phyloP scores from a whole-genome alignment of 2,113 vertebrate species.

The Paradisaea rubra region DNA sequence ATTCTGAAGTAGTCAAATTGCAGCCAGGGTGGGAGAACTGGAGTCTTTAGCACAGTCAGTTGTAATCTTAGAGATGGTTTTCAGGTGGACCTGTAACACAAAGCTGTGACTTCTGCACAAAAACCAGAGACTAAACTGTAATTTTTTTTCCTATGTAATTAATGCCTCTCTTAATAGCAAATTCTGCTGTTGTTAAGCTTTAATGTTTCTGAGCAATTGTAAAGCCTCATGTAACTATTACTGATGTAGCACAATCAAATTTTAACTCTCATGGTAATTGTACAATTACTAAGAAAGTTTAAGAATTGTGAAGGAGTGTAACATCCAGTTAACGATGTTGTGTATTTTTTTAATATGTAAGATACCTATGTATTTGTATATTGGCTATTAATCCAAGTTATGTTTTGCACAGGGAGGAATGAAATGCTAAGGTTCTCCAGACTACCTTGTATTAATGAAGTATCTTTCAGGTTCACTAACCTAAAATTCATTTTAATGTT shows the following conservation, averaged over 20 bases:
- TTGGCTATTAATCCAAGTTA: background rate
- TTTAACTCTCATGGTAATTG: background rate
- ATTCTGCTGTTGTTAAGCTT: background rate
- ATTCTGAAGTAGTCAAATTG: background rate
- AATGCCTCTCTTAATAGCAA: background rate
- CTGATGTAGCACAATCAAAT: background rate
- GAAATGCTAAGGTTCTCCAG: background rate
- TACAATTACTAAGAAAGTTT: background rate
- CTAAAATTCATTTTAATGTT: background rate
- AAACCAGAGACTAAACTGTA: background rate
- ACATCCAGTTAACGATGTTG: background rate
- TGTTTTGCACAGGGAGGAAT: slow-evolving; percentile 1
- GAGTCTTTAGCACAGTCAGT: background rate
- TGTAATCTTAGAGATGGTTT: background rate
- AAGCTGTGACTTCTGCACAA: background rate
- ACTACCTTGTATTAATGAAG: background rate
- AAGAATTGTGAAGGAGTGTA: background rate
- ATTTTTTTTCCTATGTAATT: background rate
- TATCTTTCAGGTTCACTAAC: background rate
- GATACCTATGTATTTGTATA: background rate
- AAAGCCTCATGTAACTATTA: background rate
- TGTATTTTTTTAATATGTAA: background rate
- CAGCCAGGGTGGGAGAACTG: background rate
- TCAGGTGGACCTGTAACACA: background rate
- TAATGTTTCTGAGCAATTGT: background rate